Evolutionary conservation across 2,113 vertebrate species (phyloP), one percentile per base, ranked within the genome.

Genomic region (Mesoclemmys tuberculata): DNA sequence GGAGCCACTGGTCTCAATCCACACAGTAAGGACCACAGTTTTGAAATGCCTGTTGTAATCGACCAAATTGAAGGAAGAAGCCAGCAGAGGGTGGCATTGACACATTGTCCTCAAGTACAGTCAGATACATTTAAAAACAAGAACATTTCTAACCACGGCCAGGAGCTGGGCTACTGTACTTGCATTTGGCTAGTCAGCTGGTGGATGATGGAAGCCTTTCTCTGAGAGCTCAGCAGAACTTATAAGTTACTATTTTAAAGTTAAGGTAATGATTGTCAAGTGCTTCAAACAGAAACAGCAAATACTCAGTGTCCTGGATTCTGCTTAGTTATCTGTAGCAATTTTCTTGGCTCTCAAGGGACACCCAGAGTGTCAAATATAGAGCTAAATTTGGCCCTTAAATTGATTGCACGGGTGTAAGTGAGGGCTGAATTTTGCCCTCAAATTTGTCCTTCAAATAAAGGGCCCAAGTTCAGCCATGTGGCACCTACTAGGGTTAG

Each of bases 11-110:
- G 49, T 2, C 11, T 22, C 10, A 82, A 85, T 80, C 4, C 10
- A 48, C 22, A 48, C 0, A 0, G 1, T 44, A 9, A 11, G 55
- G 83, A 1, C 56, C 5, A 4, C 16, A 1, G 41, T 4, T 82
- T 83, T 81, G 10, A n/a, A 82, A 27, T 3, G 8, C 6, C 21
- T 4, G 1, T 22, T 90, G 64, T n/a, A 12, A 41, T 8, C 54
- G 14, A 1, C 92, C 79, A 75, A 91, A 85, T 83, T 91, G 81
- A 71, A 41, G 22, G 46, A 71, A 22, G 3, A 51, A 2, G 10
- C 90, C 97, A 94, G 78, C 81, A 92, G 97, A 97, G 94, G 96
- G 89, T 96, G 93, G 82, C 93, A 95, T 83, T 94, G 90, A 27
- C 92, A 77, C 24, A 41, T n/a, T 16, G 5, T 26, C 81, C 74